phyloP scores from a whole-genome alignment of 1,140 invertebrate genomes.

The Drosophila pseudoananassae region DNA sequence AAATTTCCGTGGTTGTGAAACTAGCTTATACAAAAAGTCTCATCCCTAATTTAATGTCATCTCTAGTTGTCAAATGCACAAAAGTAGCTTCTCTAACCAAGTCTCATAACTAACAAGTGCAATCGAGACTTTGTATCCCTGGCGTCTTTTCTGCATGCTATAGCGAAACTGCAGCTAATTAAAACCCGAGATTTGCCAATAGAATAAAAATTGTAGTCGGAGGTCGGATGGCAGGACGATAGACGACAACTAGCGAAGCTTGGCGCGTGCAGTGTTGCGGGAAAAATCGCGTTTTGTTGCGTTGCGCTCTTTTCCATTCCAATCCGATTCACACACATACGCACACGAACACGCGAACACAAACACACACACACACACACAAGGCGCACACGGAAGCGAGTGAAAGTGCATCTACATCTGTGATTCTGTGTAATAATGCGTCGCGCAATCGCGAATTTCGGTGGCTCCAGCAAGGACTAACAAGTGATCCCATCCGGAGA shows the following conservation, averaged over 20 bases:
- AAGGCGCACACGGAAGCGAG: constrained; percentile 61
- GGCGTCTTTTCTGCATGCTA: constrained; percentile 5
- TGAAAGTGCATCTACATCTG: constrained; percentile 78
- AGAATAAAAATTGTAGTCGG: neutral
- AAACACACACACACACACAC: constrained; percentile 23
- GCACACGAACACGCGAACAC: neutral
- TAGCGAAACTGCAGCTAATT: constrained; percentile 5
- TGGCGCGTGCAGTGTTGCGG: constrained; percentile 55
- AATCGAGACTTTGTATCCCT: constrained; percentile 3
- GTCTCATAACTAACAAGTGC: constrained; percentile 5
- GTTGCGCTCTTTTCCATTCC: constrained; percentile 73
- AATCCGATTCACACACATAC: constrained; percentile 41
- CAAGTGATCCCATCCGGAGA: constrained; percentile 43
- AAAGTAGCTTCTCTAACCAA: neutral
- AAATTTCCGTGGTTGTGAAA: neutral
- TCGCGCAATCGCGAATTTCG: constrained; percentile 77
- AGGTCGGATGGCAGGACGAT: constrained; percentile 36
- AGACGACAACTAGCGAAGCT: constrained; percentile 22
- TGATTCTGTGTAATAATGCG: constrained; percentile 80
- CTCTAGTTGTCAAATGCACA: neutral
- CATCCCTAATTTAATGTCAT: neutral
- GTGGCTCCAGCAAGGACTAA: constrained; percentile 65
- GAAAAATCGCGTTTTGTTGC: constrained; percentile 61
- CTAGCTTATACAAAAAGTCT: neutral
- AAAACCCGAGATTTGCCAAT: neutral